phyloP scores from a whole-genome alignment of 92 coral and sea anemone genomes.

The Phenganax marumi region DNA sequence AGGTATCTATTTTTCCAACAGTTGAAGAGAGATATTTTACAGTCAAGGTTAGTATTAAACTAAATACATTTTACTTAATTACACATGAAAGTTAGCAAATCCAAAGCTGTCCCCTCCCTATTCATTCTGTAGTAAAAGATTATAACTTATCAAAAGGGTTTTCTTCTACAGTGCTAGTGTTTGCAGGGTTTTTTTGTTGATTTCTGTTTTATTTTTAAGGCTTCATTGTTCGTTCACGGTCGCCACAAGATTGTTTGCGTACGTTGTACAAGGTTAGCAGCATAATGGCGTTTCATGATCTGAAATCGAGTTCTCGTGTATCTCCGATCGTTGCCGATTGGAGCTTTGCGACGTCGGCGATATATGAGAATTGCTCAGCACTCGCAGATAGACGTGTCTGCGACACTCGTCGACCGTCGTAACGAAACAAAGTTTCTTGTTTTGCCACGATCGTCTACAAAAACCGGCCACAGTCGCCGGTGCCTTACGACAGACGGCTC shows the following conservation, averaged over 20 bases:
- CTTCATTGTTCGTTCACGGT: constrained; percentile 43
- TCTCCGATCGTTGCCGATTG: too few species aligned
- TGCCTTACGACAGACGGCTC: too few species aligned
- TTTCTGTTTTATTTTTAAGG: background rate
- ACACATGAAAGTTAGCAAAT: background rate
- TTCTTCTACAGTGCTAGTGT: background rate
- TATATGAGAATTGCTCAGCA: too few species aligned
- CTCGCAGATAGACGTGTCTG: too few species aligned
- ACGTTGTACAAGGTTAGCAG: constrained; percentile 81
- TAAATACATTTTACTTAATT: background rate
- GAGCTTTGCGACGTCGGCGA: too few species aligned
- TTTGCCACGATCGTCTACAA: too few species aligned
- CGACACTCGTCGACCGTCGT: too few species aligned
- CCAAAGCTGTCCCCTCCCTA: background rate
- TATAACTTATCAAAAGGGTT: too few species aligned
- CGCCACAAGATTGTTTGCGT: constrained; percentile 54
- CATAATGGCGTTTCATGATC: background rate
- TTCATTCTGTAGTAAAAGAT: background rate
- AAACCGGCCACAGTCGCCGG: too few species aligned
- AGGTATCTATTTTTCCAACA: constrained; percentile 88
- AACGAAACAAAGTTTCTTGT: too few species aligned
- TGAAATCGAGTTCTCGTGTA: background rate
- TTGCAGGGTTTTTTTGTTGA: background rate
- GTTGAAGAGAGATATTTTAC: constrained; percentile 88
- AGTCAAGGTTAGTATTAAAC: constrained; percentile 80